A percentile compares a stretch with the other conserved stretches of the same genome.
Evolutionary conservation across 2,888 invertebrate genomes (phyloP).

Genomic region (Gymnocheta viridis): DNA sequence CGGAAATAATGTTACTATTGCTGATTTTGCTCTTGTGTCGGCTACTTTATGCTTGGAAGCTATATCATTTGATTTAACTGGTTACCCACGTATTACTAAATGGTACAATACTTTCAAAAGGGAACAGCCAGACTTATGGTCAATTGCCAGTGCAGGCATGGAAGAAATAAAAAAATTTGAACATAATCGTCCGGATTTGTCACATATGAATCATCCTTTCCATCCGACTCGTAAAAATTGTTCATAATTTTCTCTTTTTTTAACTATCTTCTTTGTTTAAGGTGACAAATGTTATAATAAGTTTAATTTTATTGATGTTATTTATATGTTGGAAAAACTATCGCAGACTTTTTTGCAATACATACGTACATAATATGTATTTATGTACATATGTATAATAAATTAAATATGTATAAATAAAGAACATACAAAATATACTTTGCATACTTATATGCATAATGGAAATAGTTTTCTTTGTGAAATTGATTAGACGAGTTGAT

Average conservation of each 20-base stretch:
- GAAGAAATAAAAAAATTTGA: slow-evolving; percentile 86
- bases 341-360: too few species aligned
- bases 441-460: too few species aligned
- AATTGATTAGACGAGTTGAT: too few species aligned
- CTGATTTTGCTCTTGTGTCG: slow-evolving; percentile 88
- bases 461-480: too few species aligned
- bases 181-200: slow-evolving; percentile 88
- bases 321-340: too few species aligned
- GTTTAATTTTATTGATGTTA: too few species aligned
- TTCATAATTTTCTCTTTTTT: slow-evolving; percentile 47
- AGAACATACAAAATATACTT: too few species aligned
- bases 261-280: background rate
- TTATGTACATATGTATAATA: too few species aligned
- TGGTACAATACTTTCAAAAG: slow-evolving; percentile 89
- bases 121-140: slow-evolving; percentile 87
- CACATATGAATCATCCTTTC: slow-evolving; percentile 87
- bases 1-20: slow-evolving; percentile 87
- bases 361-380: too few species aligned
- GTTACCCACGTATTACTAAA: slow-evolving; percentile 84
- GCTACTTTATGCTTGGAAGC: slow-evolving; percentile 89
- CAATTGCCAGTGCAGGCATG: slow-evolving; percentile 87
- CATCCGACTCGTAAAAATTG: slow-evolving; percentile 86
- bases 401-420: too few species aligned
- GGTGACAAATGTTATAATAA: background rate
- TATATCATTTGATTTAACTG: slow-evolving; percentile 85